Evolutionary conservation across 2,888 invertebrate species (phyloP).

Genomic region (Apomyelois bistriatella): DNA sequence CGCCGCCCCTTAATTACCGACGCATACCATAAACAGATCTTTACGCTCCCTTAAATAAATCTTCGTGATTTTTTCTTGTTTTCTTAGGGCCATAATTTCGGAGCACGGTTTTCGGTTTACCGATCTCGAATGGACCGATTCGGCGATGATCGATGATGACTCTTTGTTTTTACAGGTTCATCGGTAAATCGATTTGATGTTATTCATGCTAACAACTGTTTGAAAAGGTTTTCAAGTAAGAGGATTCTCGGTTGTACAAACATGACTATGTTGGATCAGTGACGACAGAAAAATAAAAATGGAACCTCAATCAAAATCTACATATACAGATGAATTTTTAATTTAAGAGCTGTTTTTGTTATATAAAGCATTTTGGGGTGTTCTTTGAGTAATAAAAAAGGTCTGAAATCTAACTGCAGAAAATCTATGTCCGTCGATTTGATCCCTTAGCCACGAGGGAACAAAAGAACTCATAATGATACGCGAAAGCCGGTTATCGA

Average conservation of each 20-base stretch:
- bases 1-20: constrained; percentile 77
- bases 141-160: constrained; percentile 63
- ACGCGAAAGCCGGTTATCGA: too few relatives aligned
- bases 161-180: constrained; percentile 71
- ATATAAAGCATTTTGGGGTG: too few relatives aligned
- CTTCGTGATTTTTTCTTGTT: constrained; percentile 68
- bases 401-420: too few relatives aligned
- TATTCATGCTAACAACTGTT: constrained; percentile 22
- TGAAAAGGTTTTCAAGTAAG: constrained; percentile 26
- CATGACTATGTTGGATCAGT: background rate
- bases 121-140: constrained; percentile 47
- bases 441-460: too few relatives aligned
- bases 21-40: constrained; percentile 81
- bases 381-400: too few relatives aligned
- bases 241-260: constrained; percentile 28
- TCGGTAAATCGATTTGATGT: constrained; percentile 49
- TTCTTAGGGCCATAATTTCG: constrained; percentile 72
- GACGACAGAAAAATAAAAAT: background rate
- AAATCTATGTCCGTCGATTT: too few relatives aligned
- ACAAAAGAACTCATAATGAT: too few relatives aligned
- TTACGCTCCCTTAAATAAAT: constrained; percentile 80
- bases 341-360: too few relatives aligned
- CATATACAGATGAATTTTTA: background rate
- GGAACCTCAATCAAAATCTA: background rate
- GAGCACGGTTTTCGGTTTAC: constrained; percentile 67